Evolutionary conservation across 2,888 invertebrate genomes (phyloP).

Genomic region (Pristionchus exspectatus): DNA sequence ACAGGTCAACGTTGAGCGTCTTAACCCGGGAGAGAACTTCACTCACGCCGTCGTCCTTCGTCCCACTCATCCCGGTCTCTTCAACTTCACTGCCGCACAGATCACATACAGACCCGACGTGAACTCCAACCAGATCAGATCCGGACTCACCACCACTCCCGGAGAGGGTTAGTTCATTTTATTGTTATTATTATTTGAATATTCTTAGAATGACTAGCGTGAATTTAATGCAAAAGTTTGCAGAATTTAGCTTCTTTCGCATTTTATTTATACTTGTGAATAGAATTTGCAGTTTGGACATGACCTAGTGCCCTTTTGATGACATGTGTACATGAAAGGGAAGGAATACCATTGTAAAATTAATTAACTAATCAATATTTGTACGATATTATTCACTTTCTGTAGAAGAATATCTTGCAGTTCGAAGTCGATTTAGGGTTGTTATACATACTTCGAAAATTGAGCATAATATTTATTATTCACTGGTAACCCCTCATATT

Average conservation of each 20-base stretch:
- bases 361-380: too few relatives aligned
- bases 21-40: conserved; percentile 92
- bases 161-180: conserved; percentile 91
- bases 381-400: too few relatives aligned
- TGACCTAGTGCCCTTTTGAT: background rate
- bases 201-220: background rate
- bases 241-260: background rate
- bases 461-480: too few relatives aligned
- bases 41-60: conserved; percentile 91
- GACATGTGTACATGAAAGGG: background rate
- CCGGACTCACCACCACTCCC: conserved; percentile 89
- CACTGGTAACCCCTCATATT: conserved; percentile 32
- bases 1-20: conserved; percentile 85
- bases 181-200: background rate
- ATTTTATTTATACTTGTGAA: background rate
- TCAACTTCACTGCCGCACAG: conserved; percentile 94
- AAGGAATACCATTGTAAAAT: too few relatives aligned
- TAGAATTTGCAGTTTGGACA: background rate
- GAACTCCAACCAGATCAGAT: conserved; percentile 80
- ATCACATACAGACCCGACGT: conserved; percentile 91
- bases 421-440: too few relatives aligned
- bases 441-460: too few relatives aligned
- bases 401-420: too few relatives aligned
- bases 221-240: background rate
- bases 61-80: conserved; percentile 92